Percentiles rank a stretch among this genome's conserved stretches.
phyloP scores from a whole-genome alignment of 1,140 invertebrate species.

The Apis mellifera region DNA sequence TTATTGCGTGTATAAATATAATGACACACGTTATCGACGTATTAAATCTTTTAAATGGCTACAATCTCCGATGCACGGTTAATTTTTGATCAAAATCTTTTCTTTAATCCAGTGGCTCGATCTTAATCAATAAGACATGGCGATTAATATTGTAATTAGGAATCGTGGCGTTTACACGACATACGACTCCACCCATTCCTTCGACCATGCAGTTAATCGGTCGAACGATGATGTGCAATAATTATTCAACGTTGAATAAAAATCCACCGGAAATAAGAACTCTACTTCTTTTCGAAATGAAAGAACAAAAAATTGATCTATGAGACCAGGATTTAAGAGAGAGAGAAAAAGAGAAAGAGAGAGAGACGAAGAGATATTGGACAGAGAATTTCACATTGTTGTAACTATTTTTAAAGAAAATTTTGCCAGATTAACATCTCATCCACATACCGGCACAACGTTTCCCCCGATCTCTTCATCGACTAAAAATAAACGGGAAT shows the following conservation, averaged over 20 bases:
- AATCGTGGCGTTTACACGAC: constrained; percentile 63
- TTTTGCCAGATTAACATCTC: too few relatives aligned
- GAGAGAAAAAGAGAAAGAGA: too few relatives aligned
- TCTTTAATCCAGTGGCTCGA: constrained; percentile 15
- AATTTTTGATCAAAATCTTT: constrained; percentile 21
- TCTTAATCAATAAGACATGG: constrained; percentile 66
- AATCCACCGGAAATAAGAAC: background rate
- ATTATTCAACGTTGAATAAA: constrained; percentile 11
- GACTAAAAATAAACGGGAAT: too few relatives aligned
- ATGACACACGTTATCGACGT: constrained; percentile 15
- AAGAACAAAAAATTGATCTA: too few relatives aligned
- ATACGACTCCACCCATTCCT: constrained; percentile 63
- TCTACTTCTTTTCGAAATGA: too few relatives aligned
- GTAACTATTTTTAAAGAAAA: too few relatives aligned
- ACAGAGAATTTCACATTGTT: too few relatives aligned
- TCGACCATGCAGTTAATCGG: constrained; percentile 41
- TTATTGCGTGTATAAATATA: background rate
- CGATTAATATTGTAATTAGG: constrained; percentile 77
- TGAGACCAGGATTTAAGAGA: too few relatives aligned
- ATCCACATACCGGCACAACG: too few relatives aligned
- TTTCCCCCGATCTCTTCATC: too few relatives aligned
- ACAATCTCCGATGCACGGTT: constrained; percentile 12
- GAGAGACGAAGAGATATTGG: too few relatives aligned
- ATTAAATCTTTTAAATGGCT: constrained; percentile 18
- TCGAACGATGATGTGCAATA: constrained; percentile 21